phyloP scores from a whole-genome alignment of 2,888 invertebrate species.

The Megamerina dolium region DNA sequence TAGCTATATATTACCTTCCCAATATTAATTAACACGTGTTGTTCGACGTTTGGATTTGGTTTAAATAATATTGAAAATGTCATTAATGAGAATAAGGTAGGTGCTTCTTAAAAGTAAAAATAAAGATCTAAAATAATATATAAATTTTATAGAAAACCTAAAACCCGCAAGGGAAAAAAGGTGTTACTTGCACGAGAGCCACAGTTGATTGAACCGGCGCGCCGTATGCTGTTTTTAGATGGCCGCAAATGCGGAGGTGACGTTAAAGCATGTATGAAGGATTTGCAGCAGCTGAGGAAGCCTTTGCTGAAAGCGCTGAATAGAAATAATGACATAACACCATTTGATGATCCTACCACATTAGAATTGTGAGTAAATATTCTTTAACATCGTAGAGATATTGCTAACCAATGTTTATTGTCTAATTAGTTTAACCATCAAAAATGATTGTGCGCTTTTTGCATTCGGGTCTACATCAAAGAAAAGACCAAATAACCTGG shows the following conservation, averaged over 20 bases:
- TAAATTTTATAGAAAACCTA: constrained; percentile 78
- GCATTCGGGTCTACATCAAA: constrained; percentile 88
- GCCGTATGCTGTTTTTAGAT: constrained; percentile 76
- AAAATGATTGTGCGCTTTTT: constrained; percentile 85
- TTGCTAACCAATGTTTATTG: constrained; percentile 29
- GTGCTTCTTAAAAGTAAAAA: neutral
- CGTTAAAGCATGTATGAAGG: constrained; percentile 69
- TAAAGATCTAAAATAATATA: neutral
- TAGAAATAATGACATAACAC: constrained; percentile 81
- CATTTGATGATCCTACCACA: constrained; percentile 85
- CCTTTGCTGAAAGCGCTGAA: constrained; percentile 71
- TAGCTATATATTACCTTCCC: too few species aligned
- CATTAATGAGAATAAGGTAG: constrained; percentile 44
- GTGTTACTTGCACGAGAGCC: constrained; percentile 75
- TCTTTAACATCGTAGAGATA: too few species aligned
- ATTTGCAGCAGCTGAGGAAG: constrained; percentile 81
- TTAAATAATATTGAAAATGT: too few species aligned
- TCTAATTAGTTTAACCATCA: constrained; percentile 58
- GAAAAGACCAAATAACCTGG: constrained; percentile 87
- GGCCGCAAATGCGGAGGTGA: constrained; percentile 74
- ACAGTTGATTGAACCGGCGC: constrained; percentile 81
- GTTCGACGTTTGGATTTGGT: too few species aligned
- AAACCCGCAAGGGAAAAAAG: constrained; percentile 81
- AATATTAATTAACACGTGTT: too few species aligned
- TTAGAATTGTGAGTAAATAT: constrained; percentile 64